phyloP scores from a whole-genome alignment of 1,140 invertebrate species.

The Drosophila seguyi region DNA sequence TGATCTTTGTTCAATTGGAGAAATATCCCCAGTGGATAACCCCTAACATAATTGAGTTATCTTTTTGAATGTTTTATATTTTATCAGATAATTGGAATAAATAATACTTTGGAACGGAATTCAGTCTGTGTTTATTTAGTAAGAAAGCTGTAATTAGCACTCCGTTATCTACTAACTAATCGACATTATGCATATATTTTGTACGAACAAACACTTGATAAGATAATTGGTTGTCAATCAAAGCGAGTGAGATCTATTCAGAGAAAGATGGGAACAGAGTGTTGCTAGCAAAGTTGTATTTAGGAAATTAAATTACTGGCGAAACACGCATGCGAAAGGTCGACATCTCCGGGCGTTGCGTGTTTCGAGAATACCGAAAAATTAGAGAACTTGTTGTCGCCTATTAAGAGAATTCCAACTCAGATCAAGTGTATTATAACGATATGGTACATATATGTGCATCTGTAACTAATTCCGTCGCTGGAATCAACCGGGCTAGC shows the following conservation, averaged over 20 bases:
- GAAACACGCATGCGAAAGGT: slow-evolving; percentile 36
- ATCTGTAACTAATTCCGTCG: slow-evolving; percentile 43
- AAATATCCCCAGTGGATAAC: not conserved
- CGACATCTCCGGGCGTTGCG: slow-evolving; percentile 32
- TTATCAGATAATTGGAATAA: not conserved
- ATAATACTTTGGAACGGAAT: not conserved
- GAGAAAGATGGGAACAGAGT: slow-evolving; percentile 4
- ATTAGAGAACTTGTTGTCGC: slow-evolving; percentile 37
- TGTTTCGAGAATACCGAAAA: slow-evolving; percentile 29
- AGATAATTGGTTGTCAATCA: slow-evolving; percentile 12
- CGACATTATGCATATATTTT: not conserved
- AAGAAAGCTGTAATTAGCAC: not conserved
- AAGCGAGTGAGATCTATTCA: not conserved
- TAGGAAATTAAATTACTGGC: slow-evolving; percentile 33
- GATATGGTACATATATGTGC: slow-evolving; percentile 3
- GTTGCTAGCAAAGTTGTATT: slow-evolving; percentile 7
- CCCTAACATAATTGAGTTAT: not conserved
- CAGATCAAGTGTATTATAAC: not conserved
- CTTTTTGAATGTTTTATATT: not conserved
- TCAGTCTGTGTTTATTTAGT: not conserved
- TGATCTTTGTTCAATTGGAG: too few relatives aligned
- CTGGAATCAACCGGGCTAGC: not conserved
- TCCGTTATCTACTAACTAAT: not conserved
- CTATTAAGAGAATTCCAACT: slow-evolving; percentile 57
- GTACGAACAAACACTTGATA: slow-evolving; percentile 4